A percentile compares a stretch with the other conserved stretches of the same genome.
Evolutionary conservation across 2,113 vertebrate species (phyloP).

Genomic region (Lethenteron camtschaticum): DNA sequence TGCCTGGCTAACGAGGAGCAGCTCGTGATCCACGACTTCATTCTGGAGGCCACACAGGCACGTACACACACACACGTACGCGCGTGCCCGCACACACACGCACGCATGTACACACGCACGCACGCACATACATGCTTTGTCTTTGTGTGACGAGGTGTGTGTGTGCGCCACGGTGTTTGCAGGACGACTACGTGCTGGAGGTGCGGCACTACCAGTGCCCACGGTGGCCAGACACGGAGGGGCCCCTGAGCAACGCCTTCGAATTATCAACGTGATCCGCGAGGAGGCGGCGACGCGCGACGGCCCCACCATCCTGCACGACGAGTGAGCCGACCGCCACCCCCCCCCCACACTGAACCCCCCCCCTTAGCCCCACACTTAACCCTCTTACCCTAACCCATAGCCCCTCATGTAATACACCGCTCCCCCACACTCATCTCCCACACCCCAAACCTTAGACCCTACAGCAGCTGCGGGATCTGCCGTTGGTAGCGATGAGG

Average conservation of each 20-base stretch:
- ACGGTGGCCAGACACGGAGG: conserved; percentile 88
- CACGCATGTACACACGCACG: neutral
- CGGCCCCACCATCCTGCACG: conserved; percentile 89
- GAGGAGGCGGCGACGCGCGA: conserved; percentile 93
- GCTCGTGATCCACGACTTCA: conserved; percentile 97
- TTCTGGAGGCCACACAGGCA: conserved; percentile 83
- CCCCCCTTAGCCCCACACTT: neutral
- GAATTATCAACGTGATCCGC: conserved; percentile 97
- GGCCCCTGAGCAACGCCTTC: conserved; percentile 82
- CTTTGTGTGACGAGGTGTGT: neutral
- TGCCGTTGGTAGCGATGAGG: neutral
- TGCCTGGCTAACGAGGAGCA: conserved; percentile 97
- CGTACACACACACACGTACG: neutral
- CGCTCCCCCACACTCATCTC: neutral
- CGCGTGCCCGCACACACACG: neutral
- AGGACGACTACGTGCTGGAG: conserved; percentile 96
- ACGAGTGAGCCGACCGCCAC: conserved; percentile 57
- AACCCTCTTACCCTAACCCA: conserved; percentile 9
- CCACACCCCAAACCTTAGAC: conserved; percentile 12
- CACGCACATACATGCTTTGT: neutral
- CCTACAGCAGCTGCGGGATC: neutral
- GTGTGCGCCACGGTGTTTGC: conserved; percentile 5
- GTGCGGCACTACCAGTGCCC: conserved; percentile 96
- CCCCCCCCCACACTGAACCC: neutral
- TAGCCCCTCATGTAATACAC: neutral